Base-by-base conservation (phyloP, 2,797 vertebrate species). In the Silurus lanzhouensis region DNA sequence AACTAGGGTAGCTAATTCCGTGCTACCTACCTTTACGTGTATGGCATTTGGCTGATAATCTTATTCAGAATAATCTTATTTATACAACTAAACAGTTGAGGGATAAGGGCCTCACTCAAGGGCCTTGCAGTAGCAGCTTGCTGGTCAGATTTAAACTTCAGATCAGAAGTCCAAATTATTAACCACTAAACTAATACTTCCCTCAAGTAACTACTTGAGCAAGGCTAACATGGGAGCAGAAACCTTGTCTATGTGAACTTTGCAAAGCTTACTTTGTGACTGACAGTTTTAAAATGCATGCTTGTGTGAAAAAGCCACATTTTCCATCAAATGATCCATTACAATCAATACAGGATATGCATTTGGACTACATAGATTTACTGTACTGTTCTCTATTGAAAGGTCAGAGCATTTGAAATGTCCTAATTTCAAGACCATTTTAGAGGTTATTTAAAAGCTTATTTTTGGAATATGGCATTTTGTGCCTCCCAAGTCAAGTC, bases 381-480 rank as follows among this genome's bases (percentile, higher is more conserved):
- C 58, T 79, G 77, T 9, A 22, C 38, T 19, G 46, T 48, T 20
- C 20, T 31, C 63, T 46, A 22, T 27, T 44, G 58, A 61, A 78
- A 78, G 20, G 19, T 63, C 22, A 48, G 12, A 61, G 25, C 25
- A 27, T 81, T 68, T 55, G n/a, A 68, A 81, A 81, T 55, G 25
- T 13, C n/a, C 79, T 63, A 66, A 68, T 81, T 81, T 67, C 79
- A 48, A 67, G n/a, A 81, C 63, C 61, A 63, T 61, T 63, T 46
- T 20, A 63, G 60, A 4, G 22, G 77, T 79, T 79, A 46, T 79
- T 79, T 63, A 46, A n/a, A 79, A 63, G 46, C 38, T 15, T 79
- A 64, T 79, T 67, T 81, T 81, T 81, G 63, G 55, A 82, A 82
- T 71, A 15, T 71, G 81, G 20, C 81, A 71, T 82, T 82, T 82